Evolutionary conservation across 2,797 vertebrate species (phyloP).

Genomic region (Erithacus rubecula): DNA sequence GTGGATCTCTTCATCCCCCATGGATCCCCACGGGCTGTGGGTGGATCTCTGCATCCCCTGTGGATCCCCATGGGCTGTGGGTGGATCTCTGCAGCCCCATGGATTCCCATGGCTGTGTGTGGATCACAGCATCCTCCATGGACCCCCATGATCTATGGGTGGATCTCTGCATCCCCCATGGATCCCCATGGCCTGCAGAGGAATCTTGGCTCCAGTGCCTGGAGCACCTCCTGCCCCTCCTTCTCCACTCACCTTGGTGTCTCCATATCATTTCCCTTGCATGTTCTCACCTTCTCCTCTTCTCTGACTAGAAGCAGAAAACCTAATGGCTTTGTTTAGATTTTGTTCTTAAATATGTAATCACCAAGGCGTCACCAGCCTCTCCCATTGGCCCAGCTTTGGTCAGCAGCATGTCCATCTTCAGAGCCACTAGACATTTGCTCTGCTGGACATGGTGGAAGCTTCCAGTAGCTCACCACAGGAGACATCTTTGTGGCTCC

Average conservation of each 20-base stretch:
- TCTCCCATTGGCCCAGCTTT: neutral
- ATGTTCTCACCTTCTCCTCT: neutral
- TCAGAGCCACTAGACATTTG: neutral
- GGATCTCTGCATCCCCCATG: neutral
- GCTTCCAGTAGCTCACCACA: neutral
- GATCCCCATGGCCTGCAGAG: neutral
- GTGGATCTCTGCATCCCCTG: neutral
- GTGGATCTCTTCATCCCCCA: neutral
- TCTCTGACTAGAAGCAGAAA: neutral
- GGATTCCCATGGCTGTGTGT: no score
- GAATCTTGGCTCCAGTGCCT: rapidly evolving
- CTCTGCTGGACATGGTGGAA: neutral
- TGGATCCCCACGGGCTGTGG: neutral
- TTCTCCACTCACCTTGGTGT: neutral
- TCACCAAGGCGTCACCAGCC: rapidly evolving
- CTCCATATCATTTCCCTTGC: no score
- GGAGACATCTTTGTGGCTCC: neutral
- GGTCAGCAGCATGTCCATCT: neutral
- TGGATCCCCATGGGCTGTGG: neutral
- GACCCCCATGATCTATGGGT: neutral
- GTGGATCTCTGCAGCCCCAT: no score
- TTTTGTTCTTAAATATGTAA: neutral
- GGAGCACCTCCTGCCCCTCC: neutral
- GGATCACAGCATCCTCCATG: no score
- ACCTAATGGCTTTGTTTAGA: neutral